These are phyloP conservation scores for Nettapus auritus DNA, from an alignment of 2,113 vertebrate genomes.

Conservation along the genomic window DNA sequence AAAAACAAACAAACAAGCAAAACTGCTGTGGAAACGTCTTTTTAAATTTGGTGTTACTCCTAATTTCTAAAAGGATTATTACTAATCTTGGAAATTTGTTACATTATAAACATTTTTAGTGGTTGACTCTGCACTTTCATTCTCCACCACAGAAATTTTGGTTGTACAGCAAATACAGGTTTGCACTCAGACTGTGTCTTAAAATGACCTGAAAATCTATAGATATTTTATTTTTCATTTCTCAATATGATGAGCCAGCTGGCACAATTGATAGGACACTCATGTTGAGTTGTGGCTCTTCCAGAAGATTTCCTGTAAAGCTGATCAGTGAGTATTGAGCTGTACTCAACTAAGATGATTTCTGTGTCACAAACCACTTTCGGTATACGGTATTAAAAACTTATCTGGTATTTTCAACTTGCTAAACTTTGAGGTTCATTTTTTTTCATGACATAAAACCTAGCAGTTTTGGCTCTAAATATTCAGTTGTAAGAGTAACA, in stretches of 20 bases:
- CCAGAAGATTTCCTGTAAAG: slow-evolving; percentile 38
- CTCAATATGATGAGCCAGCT: not conserved
- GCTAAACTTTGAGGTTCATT: not conserved
- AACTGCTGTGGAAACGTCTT: not conserved
- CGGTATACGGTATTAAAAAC: not conserved
- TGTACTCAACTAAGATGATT: slow-evolving; percentile 5
- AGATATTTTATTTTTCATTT: slow-evolving; percentile 23
- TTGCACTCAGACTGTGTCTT: not conserved
- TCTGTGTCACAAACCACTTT: not conserved
- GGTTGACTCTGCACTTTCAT: not conserved
- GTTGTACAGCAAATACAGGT: not conserved
- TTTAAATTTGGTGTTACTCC: not conserved
- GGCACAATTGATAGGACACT: not conserved
- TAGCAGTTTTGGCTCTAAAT: not conserved
- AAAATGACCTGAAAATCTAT: slow-evolving; percentile 17
- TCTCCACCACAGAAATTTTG: not conserved
- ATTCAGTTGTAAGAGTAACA: not conserved
- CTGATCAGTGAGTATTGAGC: slow-evolving; percentile 10
- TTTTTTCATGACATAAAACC: not conserved
- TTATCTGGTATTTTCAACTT: slow-evolving; percentile 25
- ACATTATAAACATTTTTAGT: not conserved
- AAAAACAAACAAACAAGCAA: too few species aligned
- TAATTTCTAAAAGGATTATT: not conserved
- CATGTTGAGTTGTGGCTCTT: not conserved
- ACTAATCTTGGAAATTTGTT: not conserved